Evolutionary conservation across 2,113 vertebrate species (phyloP).

Genomic region (Nothocercus julius): DNA sequence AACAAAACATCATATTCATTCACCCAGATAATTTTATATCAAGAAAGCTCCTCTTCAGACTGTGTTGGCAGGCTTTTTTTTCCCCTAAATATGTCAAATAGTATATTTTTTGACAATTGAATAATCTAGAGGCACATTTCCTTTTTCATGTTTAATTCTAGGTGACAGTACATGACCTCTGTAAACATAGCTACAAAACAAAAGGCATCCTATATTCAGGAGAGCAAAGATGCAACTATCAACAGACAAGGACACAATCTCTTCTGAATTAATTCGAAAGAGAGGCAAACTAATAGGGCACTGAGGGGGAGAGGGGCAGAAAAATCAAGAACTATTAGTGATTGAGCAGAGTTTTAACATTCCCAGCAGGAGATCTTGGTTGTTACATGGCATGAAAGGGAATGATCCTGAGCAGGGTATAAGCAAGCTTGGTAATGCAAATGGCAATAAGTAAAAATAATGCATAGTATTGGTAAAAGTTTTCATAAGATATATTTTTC

Average conservation of each 20-base stretch:
- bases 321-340: not conserved
- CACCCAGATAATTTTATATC: constrained; percentile 43
- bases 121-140: constrained; percentile 55
- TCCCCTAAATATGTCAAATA: constrained; percentile 9
- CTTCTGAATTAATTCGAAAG: not conserved
- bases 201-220: constrained; percentile 1
- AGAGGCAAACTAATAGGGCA: not conserved
- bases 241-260: not conserved
- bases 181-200: not conserved
- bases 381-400: not conserved
- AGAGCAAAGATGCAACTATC: not conserved
- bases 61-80: constrained; percentile 24
- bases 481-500: not conserved
- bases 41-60: constrained; percentile 31
- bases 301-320: not conserved
- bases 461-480: not conserved
- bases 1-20: constrained; percentile 1
- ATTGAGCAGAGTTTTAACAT: not conserved
- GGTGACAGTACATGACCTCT: constrained; percentile 68
- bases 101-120: constrained; percentile 48
- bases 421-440: not conserved
- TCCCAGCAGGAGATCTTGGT: not conserved
- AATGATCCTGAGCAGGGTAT: not conserved
- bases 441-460: not conserved
- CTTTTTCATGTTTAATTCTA: constrained; percentile 36